These are phyloP conservation scores for Prosapia bicincta DNA, from an alignment of 2,888 invertebrate genomes.

Conservation along the genomic window DNA sequence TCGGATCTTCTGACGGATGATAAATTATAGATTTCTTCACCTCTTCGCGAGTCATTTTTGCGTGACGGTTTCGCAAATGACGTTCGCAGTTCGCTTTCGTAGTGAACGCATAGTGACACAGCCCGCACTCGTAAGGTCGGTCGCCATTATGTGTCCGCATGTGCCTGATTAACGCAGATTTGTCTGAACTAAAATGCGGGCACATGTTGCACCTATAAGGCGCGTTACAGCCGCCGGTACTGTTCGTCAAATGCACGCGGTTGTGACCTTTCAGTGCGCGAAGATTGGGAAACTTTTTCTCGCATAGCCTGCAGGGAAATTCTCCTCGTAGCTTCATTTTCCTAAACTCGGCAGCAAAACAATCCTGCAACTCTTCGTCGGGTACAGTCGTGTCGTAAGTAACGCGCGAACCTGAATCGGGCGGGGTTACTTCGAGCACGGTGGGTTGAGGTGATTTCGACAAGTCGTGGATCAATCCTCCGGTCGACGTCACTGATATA, in stretches of 20 bases:
- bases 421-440: constrained; percentile 37
- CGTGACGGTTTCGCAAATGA: constrained; percentile 88
- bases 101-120: constrained; percentile 96
- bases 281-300: constrained; percentile 81
- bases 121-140: constrained; percentile 87
- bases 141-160: constrained; percentile 95
- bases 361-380: constrained; percentile 76
- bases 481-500: constrained; percentile 65
- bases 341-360: constrained; percentile 80
- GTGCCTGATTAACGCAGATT: constrained; percentile 86
- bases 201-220: constrained; percentile 94
- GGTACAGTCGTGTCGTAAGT: constrained; percentile 6
- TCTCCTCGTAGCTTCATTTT: constrained; percentile 86
- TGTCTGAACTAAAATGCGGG: constrained; percentile 82
- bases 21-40: constrained; percentile 85
- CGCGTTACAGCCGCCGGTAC: constrained; percentile 51
- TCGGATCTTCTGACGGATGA: constrained; percentile 81
- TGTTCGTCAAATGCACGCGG: constrained; percentile 73
- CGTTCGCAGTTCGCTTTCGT: constrained; percentile 97
- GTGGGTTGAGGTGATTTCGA: constrained; percentile 45
- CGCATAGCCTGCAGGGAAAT: constrained; percentile 87
- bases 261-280: constrained; percentile 90
- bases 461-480: constrained; percentile 42
- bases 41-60: constrained; percentile 80
- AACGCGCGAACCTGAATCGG: constrained; percentile 46